A percentile compares a stretch with the other conserved stretches of the same genome.
phyloP scores from a whole-genome alignment of 2,113 vertebrate species.

The Pteruthius melanotis region DNA sequence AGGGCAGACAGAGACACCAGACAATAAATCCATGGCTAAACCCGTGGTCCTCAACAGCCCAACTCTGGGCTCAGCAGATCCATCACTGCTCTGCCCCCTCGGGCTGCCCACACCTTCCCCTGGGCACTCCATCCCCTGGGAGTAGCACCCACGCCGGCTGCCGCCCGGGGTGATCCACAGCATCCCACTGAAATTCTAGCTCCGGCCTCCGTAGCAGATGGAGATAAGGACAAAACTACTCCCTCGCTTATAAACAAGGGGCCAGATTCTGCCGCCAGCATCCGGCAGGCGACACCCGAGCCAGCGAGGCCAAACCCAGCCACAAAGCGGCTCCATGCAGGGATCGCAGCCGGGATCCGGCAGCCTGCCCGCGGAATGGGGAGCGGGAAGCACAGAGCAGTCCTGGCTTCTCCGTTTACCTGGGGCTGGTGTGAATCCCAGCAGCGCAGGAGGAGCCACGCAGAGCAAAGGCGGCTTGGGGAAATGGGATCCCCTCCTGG shows the following conservation, averaged over 20 bases:
- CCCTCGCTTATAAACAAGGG: conserved; percentile 30
- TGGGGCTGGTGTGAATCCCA: neutral
- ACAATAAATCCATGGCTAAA: conserved; percentile 1
- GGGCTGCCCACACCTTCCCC: neutral
- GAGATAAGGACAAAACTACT: conserved; percentile 49
- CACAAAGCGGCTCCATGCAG: neutral
- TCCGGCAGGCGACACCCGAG: neutral
- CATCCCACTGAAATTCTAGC: conserved; percentile 36
- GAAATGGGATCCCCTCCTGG: conserved; percentile 48
- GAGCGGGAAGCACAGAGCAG: neutral
- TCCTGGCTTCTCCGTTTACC: neutral
- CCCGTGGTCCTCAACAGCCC: accelerated
- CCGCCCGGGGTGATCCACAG: neutral
- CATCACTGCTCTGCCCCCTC: accelerated
- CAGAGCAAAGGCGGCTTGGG: neutral
- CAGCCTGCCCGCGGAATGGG: neutral
- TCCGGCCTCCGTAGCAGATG: neutral
- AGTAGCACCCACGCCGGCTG: neutral
- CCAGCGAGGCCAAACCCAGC: neutral
- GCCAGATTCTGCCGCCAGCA: conserved; percentile 34
- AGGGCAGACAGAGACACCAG: neutral
- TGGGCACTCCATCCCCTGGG: neutral
- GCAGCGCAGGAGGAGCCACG: neutral
- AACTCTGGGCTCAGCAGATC: neutral
- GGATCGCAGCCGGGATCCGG: neutral